Evolutionary conservation across 2,113 vertebrate species (phyloP), one percentile per base, ranked within the genome.

Genomic region (Malurus cyaneus): DNA sequence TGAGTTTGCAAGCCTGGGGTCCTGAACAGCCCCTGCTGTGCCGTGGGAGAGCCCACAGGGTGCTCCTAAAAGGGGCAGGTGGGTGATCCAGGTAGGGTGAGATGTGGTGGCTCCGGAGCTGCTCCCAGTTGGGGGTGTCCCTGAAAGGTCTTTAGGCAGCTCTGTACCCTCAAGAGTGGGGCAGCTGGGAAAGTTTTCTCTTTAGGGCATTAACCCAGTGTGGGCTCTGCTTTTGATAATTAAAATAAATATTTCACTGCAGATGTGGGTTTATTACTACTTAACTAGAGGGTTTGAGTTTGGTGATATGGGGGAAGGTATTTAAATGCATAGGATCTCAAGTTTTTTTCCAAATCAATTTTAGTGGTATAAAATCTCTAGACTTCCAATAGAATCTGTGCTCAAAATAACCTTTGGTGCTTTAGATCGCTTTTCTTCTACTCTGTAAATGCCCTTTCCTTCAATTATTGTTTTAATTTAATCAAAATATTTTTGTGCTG

Each of bases 11-110:
- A 61, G 70, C 20, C 25, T 1, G 2, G 8, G 46, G 46, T 88
- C 49, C 44, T 52, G 12, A 8, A 2, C 0, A 1, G 20, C 25
- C 26, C 34, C 13, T 0, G 1, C 32, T 26, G 32, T 10, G 29
- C 24, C 14, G 3, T 2, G 24, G 21, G 23, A 57, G 42, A 74
- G 52, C 1, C 1, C 32, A 5, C 5, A 19, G 3, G 0, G 28
- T 41, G 13, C 36, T 92, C 34, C 32, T 31, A 5, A 23, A 31
- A 28, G 50, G 26, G 46, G 23, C n/a, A 53, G 54, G 10, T 20
- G n/a, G 42, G 29, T 23, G 36, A 23, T 7, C 25, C 31, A 32
- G 41, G 11, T 25, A 19, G 0, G 9, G 24, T 14, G n/a, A 57
- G 19, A 41, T 11, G n/a, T 29, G 56, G 14, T 32, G 54, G 14